These are phyloP conservation scores for Pseudolycoriella hygida DNA, from an alignment of 2,888 invertebrate species.

Conservation along the genomic window DNA sequence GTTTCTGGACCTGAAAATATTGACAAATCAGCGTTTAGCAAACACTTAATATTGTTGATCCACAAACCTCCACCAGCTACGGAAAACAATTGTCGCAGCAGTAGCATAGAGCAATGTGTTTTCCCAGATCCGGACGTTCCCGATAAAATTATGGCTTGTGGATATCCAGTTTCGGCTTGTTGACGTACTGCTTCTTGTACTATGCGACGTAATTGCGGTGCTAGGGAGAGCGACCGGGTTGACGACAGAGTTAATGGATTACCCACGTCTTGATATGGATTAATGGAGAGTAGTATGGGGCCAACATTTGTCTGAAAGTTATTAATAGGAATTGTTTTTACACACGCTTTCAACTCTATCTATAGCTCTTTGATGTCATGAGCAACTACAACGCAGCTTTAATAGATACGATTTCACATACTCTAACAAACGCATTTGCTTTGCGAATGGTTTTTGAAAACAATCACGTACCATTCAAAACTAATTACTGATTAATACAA, in stretches of 20 bases:
- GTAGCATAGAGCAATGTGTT: slow-evolving; percentile 80
- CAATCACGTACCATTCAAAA: too few species aligned
- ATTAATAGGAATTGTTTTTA: too few species aligned
- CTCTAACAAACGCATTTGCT: too few species aligned
- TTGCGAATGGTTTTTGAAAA: too few species aligned
- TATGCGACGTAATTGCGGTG: slow-evolving; percentile 71
- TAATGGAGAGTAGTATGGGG: slow-evolving; percentile 75
- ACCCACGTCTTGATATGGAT: slow-evolving; percentile 73
- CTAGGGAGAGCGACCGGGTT: slow-evolving; percentile 51
- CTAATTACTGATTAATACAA: too few species aligned
- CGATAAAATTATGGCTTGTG: slow-evolving; percentile 84
- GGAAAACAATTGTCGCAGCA: slow-evolving; percentile 79
- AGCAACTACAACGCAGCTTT: too few species aligned
- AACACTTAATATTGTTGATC: too few species aligned
- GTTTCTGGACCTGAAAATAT: slow-evolving; percentile 57
- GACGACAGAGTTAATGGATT: slow-evolving; percentile 76
- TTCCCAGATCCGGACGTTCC: slow-evolving; percentile 87
- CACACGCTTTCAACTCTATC: too few species aligned
- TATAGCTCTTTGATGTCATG: too few species aligned
- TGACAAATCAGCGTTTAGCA: too few species aligned
- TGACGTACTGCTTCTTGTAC: slow-evolving; percentile 85
- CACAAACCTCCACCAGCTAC: slow-evolving; percentile 57
- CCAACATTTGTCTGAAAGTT: slow-evolving; percentile 72
- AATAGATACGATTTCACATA: too few species aligned
- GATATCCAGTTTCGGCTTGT: slow-evolving; percentile 88